These are phyloP conservation scores for Carcina quercana DNA, from an alignment of 2,888 invertebrate genomes.

Conservation along the genomic window DNA sequence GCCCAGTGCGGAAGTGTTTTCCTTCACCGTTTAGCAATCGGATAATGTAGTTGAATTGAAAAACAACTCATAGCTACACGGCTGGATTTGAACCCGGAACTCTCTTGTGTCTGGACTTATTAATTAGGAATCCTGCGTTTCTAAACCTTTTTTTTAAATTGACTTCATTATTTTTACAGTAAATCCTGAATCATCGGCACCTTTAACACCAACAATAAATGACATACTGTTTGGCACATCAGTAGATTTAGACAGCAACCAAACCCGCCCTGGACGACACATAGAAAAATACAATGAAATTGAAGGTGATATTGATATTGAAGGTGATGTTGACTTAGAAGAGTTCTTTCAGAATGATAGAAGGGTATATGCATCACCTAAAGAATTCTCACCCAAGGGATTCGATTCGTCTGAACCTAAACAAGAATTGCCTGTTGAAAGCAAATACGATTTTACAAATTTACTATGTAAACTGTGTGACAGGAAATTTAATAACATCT, in stretches of 20 bases:
- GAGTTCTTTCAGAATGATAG: conserved; percentile 27
- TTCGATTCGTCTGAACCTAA: neutral
- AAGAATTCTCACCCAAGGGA: neutral
- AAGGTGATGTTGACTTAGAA: too few species aligned
- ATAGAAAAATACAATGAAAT: conserved; percentile 23
- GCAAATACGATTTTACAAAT: conserved; percentile 4
- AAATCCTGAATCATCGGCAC: conserved; percentile 20
- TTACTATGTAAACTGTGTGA: conserved; percentile 41
- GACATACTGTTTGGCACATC: conserved; percentile 51
- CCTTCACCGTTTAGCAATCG: too few species aligned
- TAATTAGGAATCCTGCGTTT: too few species aligned
- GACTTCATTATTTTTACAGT: conserved; percentile 1
- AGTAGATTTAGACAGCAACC: conserved; percentile 19
- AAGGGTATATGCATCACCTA: conserved; percentile 1
- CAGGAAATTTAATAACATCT: conserved; percentile 26
- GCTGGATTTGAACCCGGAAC: too few species aligned
- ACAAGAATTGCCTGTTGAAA: neutral
- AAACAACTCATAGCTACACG: too few species aligned
- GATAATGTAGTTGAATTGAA: too few species aligned
- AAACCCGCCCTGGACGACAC: conserved; percentile 12
- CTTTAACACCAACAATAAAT: conserved; percentile 48
- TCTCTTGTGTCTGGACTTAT: too few species aligned
- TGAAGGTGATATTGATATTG: conserved; percentile 25
- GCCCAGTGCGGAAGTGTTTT: too few species aligned
- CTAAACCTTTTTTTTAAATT: too few species aligned